phyloP scores from a whole-genome alignment of 2,888 invertebrate species.

The Chloroclysta siterata region DNA sequence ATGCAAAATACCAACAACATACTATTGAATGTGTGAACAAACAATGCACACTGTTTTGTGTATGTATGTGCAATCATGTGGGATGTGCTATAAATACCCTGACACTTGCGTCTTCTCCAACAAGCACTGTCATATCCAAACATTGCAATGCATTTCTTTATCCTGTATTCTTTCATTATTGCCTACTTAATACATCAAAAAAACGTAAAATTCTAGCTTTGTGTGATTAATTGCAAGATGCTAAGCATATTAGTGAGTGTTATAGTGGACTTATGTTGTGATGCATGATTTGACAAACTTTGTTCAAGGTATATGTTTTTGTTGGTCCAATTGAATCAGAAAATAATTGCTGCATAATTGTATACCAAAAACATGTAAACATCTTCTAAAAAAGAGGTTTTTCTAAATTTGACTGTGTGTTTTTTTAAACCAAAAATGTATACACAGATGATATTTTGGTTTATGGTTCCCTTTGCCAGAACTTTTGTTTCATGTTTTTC shows the following conservation, averaged over 20 bases:
- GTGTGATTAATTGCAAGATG: constrained; percentile 11
- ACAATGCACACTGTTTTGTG: constrained; percentile 48
- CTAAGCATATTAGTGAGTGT: not conserved
- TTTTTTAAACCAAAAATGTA: no score
- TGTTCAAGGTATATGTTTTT: constrained; percentile 38
- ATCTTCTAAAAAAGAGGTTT: no score
- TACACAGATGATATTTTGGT: no score
- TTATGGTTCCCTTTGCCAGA: no score
- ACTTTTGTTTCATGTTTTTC: no score
- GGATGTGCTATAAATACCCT: constrained; percentile 76
- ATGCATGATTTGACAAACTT: constrained; percentile 42
- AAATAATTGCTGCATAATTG: no score
- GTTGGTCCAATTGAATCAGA: no score
- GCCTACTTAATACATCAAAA: not conserved
- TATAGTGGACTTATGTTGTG: constrained; percentile 20
- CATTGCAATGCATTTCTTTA: constrained; percentile 26
- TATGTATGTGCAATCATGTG: constrained; percentile 60
- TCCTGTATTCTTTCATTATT: constrained; percentile 7
- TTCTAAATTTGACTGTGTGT: no score
- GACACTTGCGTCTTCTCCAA: constrained; percentile 49
- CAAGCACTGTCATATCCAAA: constrained; percentile 18
- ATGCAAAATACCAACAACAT: constrained; percentile 5
- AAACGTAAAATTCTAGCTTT: not conserved
- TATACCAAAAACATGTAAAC: no score
- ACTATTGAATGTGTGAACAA: constrained; percentile 42